Evolutionary conservation across 2,113 vertebrate genomes (phyloP).

Genomic region (Spizaetus ornatus): DNA sequence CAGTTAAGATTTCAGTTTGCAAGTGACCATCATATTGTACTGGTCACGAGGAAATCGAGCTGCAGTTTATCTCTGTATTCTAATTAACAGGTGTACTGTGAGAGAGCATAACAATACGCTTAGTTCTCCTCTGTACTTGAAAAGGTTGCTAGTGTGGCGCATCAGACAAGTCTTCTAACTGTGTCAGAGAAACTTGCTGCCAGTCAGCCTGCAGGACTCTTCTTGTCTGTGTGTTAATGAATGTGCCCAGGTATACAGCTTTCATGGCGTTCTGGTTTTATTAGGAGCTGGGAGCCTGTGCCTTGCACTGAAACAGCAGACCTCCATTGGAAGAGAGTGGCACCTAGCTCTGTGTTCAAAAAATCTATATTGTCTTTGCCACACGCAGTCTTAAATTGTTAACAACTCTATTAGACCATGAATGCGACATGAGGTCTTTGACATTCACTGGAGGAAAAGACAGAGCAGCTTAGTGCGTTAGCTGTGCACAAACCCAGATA

Average conservation of each 20-base stretch:
- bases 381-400: neutral
- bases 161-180: neutral
- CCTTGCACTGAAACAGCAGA: neutral
- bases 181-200: neutral
- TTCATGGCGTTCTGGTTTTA: too few species aligned
- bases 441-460: neutral
- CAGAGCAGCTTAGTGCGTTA: neutral
- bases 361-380: neutral
- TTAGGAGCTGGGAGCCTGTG: neutral
- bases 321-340: neutral
- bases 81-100: neutral
- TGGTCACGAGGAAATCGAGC: neutral
- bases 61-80: neutral
- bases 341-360: neutral
- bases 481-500: neutral
- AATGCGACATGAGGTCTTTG: neutral
- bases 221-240: neutral
- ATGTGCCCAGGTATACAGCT: neutral
- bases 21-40: neutral
- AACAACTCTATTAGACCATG: neutral
- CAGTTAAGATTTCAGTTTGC: neutral
- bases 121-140: neutral
- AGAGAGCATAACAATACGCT: too few species aligned
- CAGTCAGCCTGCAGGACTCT: neutral
- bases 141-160: neutral